Evolutionary conservation across 2,113 vertebrate genomes (phyloP).

Genomic region (Enhydra lutris): DNA sequence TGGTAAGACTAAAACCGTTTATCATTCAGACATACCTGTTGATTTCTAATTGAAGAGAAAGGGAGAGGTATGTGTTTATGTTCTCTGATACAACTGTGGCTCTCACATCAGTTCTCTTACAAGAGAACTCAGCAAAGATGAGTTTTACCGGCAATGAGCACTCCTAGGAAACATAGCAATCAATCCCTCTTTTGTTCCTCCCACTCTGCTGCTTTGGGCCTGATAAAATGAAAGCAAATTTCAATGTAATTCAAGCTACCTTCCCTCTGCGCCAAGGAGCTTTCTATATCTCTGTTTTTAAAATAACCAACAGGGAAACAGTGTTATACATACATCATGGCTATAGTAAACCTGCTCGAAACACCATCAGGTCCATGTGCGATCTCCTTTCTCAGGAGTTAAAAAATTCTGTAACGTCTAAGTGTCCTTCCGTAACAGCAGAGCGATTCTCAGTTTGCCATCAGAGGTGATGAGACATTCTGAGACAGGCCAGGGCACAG

Average conservation of each 20-base stretch:
- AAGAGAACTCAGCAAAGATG: not conserved
- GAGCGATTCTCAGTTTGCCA: not conserved
- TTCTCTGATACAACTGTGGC: not conserved
- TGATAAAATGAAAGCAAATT: slow-evolving; percentile 13
- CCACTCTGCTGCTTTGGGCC: not conserved
- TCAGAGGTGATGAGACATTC: not conserved
- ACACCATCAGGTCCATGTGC: not conserved
- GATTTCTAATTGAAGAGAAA: not conserved
- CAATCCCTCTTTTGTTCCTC: not conserved
- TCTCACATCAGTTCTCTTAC: not conserved
- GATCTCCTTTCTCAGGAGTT: not conserved
- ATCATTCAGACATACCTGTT: not conserved
- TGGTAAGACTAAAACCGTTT: not conserved
- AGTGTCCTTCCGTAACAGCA: not conserved
- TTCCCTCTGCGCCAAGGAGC: not conserved
- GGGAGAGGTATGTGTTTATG: not conserved
- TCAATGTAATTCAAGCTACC: not conserved
- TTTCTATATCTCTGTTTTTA: not conserved
- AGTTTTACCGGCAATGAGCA: not conserved
- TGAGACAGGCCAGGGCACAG: not conserved
- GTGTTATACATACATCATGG: not conserved
- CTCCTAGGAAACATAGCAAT: not conserved
- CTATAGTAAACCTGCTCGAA: not conserved
- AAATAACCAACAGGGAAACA: not conserved
- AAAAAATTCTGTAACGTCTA: not conserved